Conservation (phyloP, 2,797 vertebrate species). For the Coregonus suidteri region DNA sequence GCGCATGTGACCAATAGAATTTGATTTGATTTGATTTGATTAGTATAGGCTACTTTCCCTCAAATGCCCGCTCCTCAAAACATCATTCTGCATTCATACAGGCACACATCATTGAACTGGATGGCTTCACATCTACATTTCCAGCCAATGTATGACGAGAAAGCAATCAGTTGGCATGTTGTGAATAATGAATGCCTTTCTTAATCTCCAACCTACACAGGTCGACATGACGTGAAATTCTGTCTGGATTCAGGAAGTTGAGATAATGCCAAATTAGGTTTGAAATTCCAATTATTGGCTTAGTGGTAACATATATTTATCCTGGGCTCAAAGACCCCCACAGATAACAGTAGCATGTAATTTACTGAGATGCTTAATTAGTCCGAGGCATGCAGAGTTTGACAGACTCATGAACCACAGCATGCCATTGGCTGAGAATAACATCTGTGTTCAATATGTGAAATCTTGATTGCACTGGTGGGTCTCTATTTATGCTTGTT, state of each 20-base stretch:
- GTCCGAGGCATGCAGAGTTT: constrained; percentile 24
- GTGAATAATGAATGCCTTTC: background rate
- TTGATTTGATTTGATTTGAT: too few relatives aligned
- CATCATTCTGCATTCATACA: background rate
- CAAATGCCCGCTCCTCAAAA: background rate
- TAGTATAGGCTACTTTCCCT: background rate
- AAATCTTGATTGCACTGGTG: background rate
- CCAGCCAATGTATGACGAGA: constrained; percentile 3
- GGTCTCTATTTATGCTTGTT: background rate
- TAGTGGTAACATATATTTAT: constrained; percentile 34
- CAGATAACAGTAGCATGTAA: constrained; percentile 39
- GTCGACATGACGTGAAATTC: background rate
- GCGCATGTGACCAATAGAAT: too few relatives aligned
- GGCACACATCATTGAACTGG: background rate
- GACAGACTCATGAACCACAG: constrained; percentile 10
- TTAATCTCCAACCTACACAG: constrained; percentile 6
- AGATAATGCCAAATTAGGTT: constrained; percentile 35
- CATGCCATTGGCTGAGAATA: constrained; percentile 6
- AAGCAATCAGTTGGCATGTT: background rate
- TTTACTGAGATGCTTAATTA: constrained; percentile 39
- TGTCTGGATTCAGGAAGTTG: constrained; percentile 10
- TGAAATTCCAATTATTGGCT: constrained; percentile 30
- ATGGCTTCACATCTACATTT: constrained; percentile 18
- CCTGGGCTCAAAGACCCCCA: constrained; percentile 24
- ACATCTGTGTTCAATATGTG: background rate